Base-by-base conservation (phyloP, 2,113 vertebrate species). In the Podiceps cristatus region DNA sequence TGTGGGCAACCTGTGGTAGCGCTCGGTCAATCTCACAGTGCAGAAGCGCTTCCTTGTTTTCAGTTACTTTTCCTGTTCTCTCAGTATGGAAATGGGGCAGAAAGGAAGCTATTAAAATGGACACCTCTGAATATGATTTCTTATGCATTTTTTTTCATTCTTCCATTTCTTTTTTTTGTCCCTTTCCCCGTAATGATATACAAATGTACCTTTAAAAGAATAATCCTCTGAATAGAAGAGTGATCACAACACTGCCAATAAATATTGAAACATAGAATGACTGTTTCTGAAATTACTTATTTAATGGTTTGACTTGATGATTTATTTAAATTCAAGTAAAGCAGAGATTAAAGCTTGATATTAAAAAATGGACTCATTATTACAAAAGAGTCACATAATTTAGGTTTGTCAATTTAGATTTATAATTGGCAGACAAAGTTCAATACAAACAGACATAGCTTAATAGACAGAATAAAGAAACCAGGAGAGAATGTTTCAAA, bases 351-450 rank as follows among this genome's bases (percentile, higher is more conserved):
- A 94, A 94, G 44, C 25, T 69, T 86, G 75, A 80, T 94, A 92
- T 76, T 86, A 66, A 88, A 91, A 95, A 95, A 82, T 55, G 6
- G 72, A 80, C 18, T 92, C 55, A 62, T 94, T 95, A 86, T 84
- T 93, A 83, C 37, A 73, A 80, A 92, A 92, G 18, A 88, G 37
- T 92, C 53, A 91, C 28, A 53, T 90, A 88, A 94, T 93, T 96
- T 84, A 93, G 50, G 12, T 96, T 95, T 95, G 63, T 91, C 82
- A 60, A 71, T 97, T 97, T 93, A 63, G 78, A 81, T 86, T 94
- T 88, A 63, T 86, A 97, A 92, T 86, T 95, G 86, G 55, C 75
- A 90, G 84, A 81, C 81, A 92, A 95, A 93, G 86, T 96, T 96
- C 88, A 94, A 35, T 67, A 79, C 67, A 95, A 93, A 82, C 74